phyloP scores from a whole-genome alignment of 1,140 invertebrate genomes.

The Aphaenogaster ashmeadi region DNA sequence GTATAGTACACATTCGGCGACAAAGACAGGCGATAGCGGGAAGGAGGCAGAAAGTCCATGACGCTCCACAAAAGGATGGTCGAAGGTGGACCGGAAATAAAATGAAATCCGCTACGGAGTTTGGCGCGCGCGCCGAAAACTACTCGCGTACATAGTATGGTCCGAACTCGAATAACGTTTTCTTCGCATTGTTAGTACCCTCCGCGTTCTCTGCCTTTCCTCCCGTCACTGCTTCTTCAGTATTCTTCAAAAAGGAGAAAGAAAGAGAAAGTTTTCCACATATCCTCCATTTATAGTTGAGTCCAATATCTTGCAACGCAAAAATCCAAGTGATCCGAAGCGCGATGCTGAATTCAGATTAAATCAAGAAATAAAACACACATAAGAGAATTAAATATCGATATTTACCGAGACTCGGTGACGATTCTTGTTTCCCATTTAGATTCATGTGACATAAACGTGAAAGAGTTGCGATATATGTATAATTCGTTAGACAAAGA shows the following conservation, averaged over 20 bases:
- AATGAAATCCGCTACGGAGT: constrained; percentile 70
- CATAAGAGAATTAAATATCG: background rate
- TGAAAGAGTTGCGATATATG: background rate
- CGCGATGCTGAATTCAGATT: constrained; percentile 56
- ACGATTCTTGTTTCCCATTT: background rate
- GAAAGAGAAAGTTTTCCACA: constrained; percentile 34
- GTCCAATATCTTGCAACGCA: constrained; percentile 57
- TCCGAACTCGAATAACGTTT: constrained; percentile 70
- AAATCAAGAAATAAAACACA: constrained; percentile 13
- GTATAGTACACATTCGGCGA: constrained; percentile 66
- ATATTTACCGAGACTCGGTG: background rate
- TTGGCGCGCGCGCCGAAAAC: constrained; percentile 67
- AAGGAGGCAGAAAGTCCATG: constrained; percentile 62
- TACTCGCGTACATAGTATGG: constrained; percentile 57
- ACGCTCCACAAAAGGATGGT: constrained; percentile 71
- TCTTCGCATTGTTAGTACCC: constrained; percentile 67
- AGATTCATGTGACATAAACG: background rate
- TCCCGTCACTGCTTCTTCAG: background rate
- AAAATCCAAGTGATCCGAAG: constrained; percentile 57
- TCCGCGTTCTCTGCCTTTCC: background rate
- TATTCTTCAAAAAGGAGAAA: background rate
- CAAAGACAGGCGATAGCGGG: constrained; percentile 61
- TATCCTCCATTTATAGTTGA: constrained; percentile 66
- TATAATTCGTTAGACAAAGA: background rate
- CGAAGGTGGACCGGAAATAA: constrained; percentile 74